phyloP scores from a whole-genome alignment of 2,888 invertebrate genomes.

The Ischnura elegans region DNA sequence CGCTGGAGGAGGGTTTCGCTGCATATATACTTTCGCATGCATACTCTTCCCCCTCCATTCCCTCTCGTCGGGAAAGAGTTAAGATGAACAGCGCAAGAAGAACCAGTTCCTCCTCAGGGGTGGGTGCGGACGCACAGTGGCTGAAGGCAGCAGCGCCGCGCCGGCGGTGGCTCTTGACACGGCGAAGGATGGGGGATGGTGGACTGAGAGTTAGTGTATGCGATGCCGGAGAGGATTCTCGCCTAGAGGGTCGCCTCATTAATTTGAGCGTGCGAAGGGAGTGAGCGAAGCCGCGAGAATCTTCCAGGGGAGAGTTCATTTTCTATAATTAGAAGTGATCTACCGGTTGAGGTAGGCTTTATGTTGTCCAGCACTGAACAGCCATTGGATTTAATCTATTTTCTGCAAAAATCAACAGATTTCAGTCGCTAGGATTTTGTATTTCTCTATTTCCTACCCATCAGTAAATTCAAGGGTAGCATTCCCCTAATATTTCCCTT shows the following conservation, averaged over 20 bases:
- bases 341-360: too few species aligned
- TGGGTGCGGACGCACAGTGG: not conserved
- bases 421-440: too few species aligned
- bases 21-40: not conserved
- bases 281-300: not conserved
- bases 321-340: too few species aligned
- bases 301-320: not conserved
- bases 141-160: not conserved
- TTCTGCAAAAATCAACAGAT: too few species aligned
- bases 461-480: too few species aligned
- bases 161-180: not conserved
- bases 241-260: not conserved
- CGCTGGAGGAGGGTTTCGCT: too few species aligned
- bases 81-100: not conserved
- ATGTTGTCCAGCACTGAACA: too few species aligned
- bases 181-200: not conserved
- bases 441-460: too few species aligned
- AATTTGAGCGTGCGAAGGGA: not conserved
- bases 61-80: not conserved
- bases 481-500: too few species aligned
- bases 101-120: conserved; percentile 23
- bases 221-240: not conserved
- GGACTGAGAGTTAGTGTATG: not conserved
- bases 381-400: too few species aligned
- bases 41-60: not conserved